These are phyloP conservation scores for Neosilurus mollespiculum DNA, from an alignment of 2,797 vertebrate genomes.

Conservation along the genomic window DNA sequence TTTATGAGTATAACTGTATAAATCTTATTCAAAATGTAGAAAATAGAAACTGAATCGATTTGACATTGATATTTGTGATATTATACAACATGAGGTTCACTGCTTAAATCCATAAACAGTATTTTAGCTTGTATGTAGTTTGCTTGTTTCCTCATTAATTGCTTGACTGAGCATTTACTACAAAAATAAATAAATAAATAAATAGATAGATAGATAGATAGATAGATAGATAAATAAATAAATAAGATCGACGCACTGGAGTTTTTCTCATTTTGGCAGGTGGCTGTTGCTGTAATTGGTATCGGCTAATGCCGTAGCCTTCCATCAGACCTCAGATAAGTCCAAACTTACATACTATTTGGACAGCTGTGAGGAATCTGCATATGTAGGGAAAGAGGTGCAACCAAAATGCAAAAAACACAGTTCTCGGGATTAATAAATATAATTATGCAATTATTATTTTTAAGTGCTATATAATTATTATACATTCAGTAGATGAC, in stretches of 20 bases:
- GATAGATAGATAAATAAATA: no score
- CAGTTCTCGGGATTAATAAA: no score
- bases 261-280: not conserved
- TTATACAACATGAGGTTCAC: not conserved
- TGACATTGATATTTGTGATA: not conserved
- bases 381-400: no score
- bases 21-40: not conserved
- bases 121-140: not conserved
- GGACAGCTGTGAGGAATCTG: not conserved
- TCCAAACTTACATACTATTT: not conserved
- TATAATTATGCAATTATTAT: no score
- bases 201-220: no score
- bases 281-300: not conserved
- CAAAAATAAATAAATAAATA: no score
- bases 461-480: no score
- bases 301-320: not conserved
- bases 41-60: not conserved
- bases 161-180: conserved; percentile 2
- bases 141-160: not conserved
- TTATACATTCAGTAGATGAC: no score
- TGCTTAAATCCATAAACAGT: not conserved
- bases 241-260: not conserved
- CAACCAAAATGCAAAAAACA: no score
- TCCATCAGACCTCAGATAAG: not conserved
- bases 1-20: not conserved